Conservation (phyloP, 2,797 vertebrate species). For the Lophotriccus pileatus region DNA sequence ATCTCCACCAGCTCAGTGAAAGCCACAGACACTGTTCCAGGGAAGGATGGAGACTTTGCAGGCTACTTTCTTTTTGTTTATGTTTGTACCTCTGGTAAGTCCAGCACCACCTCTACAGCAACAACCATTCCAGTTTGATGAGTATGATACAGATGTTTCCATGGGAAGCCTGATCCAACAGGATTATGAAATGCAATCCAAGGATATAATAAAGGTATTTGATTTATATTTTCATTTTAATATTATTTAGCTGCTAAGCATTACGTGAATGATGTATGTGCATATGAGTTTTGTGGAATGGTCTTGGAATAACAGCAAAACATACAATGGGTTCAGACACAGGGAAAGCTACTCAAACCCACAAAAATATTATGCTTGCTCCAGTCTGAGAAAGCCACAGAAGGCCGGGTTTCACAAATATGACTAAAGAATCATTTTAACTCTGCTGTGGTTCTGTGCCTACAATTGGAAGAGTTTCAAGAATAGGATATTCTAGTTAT, state of each 20-base stretch:
- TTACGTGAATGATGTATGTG: neutral
- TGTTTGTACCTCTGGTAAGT: conserved; percentile 77
- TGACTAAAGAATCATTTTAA: neutral
- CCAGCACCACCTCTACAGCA: conserved; percentile 75
- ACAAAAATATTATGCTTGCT: neutral
- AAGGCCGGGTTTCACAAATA: neutral
- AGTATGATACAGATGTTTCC: conserved; percentile 58
- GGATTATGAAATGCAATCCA: conserved; percentile 66
- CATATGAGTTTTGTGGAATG: neutral
- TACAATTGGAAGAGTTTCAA: neutral
- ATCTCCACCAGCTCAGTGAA: conserved; percentile 52
- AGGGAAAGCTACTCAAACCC: neutral
- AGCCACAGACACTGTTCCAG: conserved; percentile 48
- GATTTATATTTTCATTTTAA: conserved; percentile 58
- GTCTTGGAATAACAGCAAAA: neutral
- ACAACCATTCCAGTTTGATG: conserved; percentile 35
- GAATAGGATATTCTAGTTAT: neutral
- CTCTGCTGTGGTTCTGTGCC: neutral
- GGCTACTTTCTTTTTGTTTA: conserved; percentile 71
- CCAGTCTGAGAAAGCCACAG: neutral
- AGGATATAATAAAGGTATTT: conserved; percentile 78
- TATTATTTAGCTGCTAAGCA: conserved; percentile 5
- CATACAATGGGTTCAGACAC: neutral
- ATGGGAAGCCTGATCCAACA: conserved; percentile 63
- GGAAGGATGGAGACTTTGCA: conserved; percentile 79